Evolutionary conservation across 2,113 vertebrate species (phyloP).

Genomic region (Pardalotus punctatus): DNA sequence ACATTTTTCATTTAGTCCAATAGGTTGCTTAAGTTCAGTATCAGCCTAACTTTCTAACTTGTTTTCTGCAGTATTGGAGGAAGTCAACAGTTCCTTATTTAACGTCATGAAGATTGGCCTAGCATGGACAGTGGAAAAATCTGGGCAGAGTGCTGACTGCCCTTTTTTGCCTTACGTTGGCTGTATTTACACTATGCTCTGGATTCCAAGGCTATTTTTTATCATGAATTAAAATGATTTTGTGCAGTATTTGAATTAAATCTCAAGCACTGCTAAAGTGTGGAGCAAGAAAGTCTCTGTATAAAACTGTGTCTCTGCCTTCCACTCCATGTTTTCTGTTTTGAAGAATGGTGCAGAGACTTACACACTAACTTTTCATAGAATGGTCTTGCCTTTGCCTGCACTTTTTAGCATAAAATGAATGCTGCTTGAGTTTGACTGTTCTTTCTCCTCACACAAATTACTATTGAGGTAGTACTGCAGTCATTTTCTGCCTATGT

Average conservation of each 20-base stretch:
- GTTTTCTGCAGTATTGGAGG: not conserved
- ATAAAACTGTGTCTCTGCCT: not conserved
- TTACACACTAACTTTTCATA: not conserved
- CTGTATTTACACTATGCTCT: not conserved
- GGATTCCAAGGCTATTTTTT: not conserved
- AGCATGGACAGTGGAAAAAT: not conserved
- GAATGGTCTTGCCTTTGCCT: not conserved
- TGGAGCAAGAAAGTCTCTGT: not conserved
- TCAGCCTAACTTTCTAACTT: not conserved
- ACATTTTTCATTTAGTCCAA: not conserved
- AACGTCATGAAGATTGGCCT: not conserved
- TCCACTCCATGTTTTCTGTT: not conserved
- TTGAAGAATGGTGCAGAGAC: fast-evolving
- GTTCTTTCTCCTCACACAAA: not conserved
- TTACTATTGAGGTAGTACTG: not conserved
- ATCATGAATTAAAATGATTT: not conserved
- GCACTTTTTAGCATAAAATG: not conserved
- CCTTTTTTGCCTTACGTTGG: not conserved
- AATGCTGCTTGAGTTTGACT: not conserved
- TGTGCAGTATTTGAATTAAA: not conserved
- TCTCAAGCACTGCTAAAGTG: not conserved
- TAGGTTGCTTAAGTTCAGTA: not conserved
- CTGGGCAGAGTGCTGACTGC: not conserved
- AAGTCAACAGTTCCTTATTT: not conserved
- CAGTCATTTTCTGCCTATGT: not conserved